phyloP scores from a whole-genome alignment of 2,888 invertebrate genomes.

The Teleiodes luculella region DNA sequence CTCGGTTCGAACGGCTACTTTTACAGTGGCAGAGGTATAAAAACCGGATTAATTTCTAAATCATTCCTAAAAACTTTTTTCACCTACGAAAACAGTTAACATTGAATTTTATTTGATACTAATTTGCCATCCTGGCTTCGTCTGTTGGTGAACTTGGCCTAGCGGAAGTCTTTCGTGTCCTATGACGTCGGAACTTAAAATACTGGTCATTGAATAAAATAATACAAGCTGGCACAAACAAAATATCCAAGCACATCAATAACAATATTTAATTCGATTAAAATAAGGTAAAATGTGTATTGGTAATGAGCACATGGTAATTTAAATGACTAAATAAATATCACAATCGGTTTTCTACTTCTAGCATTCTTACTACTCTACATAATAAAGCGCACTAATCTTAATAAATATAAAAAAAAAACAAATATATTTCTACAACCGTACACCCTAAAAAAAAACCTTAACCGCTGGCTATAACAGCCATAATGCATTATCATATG shows the following conservation, averaged over 20 bases:
- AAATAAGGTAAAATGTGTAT: background rate
- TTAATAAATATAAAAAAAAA: background rate
- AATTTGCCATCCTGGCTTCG: too few species aligned
- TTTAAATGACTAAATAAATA: slow-evolving; percentile 3
- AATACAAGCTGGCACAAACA: background rate
- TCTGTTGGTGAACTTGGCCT: too few species aligned
- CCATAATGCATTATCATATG: background rate
- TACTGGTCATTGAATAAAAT: background rate
- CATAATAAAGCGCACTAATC: background rate
- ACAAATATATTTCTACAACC: slow-evolving; percentile 1
- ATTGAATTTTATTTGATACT: too few species aligned
- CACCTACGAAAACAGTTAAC: too few species aligned
- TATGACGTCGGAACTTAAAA: background rate
- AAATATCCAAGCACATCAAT: background rate
- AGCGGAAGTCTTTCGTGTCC: too few species aligned
- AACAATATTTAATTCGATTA: background rate
- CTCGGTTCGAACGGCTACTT: too few species aligned
- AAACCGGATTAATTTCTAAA: too few species aligned
- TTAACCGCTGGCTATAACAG: background rate
- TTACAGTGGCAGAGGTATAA: too few species aligned
- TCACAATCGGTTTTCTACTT: slow-evolving; percentile 10
- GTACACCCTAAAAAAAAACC: slow-evolving; percentile 1
- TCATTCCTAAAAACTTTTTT: too few species aligned
- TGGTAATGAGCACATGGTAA: background rate
- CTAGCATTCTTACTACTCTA: background rate